A percentile compares a stretch with the other conserved stretches of the same genome.
Conservation (phyloP, 2,113 vertebrate species). For the Clinocottus analis region DNA sequence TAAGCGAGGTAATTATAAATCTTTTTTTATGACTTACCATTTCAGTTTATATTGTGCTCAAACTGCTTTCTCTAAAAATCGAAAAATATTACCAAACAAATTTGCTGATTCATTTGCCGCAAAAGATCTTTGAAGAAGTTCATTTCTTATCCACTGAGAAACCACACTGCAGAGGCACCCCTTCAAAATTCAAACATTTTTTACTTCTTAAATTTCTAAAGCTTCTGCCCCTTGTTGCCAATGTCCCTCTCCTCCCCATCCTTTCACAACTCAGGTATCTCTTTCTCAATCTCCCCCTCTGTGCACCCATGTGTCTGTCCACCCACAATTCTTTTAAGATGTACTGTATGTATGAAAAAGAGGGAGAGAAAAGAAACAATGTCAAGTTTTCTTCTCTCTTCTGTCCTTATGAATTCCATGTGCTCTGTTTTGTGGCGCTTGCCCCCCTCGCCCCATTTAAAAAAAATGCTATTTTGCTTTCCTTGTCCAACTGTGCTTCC, state of each 20-base stretch:
- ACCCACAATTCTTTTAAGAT: slow-evolving; percentile 61
- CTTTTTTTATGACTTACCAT: background rate
- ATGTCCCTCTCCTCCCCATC: slow-evolving; percentile 13
- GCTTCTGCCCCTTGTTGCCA: slow-evolving; percentile 1
- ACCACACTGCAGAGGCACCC: slow-evolving; percentile 33
- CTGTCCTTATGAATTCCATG: slow-evolving; percentile 47
- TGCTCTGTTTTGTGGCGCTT: slow-evolving; percentile 28
- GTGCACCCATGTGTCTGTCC: slow-evolving; percentile 30
- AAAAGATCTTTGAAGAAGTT: slow-evolving; percentile 7
- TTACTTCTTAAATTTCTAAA: background rate
- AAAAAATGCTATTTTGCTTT: slow-evolving; percentile 44
- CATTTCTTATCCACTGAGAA: background rate
- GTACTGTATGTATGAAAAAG: slow-evolving; percentile 38
- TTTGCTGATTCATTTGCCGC: background rate
- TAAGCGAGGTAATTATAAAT: background rate
- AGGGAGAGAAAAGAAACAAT: slow-evolving; percentile 20
- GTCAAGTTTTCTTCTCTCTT: slow-evolving; percentile 26
- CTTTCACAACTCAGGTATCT: slow-evolving; percentile 74
- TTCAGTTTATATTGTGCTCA: background rate
- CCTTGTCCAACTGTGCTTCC: slow-evolving; percentile 53
- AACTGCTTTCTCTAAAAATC: background rate
- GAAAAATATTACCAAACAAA: background rate
- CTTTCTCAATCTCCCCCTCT: slow-evolving; percentile 21
- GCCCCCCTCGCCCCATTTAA: background rate
- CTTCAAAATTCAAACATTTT: background rate